Base-by-base conservation (phyloP, 2,113 vertebrate species). In the Rostratula benghalensis region DNA sequence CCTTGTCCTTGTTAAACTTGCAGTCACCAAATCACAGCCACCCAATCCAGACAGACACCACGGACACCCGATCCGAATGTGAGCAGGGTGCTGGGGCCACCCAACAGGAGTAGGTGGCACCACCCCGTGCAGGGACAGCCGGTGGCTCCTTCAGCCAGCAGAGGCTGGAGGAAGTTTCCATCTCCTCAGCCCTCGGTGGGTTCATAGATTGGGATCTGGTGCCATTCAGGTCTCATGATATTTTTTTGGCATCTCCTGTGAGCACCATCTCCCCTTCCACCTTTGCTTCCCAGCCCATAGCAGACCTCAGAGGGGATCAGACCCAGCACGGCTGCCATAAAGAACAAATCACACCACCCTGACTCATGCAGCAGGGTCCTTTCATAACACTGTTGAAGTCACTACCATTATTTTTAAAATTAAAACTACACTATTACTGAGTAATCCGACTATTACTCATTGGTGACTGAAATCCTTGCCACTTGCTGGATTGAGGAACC, bases 31-130 rank as follows among this genome's bases (percentile, higher is more conserved):
- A 43, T 51, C 80, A 24, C 80, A n/a, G 30, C 14, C 80, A 30
- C 23, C 41, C 23, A 65, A 19, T 9, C 41, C 41, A 39, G 56
- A 75, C 3, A 0, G 50, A 39, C n/a, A 22, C 33, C 48, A 8
- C 1, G 6, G 28, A 33, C 22, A 13, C 39, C 39, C 59, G 37
- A 16, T 13, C 25, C 1, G 1, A 54, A 54, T 0, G 8, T 11
- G 7, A 3, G 3, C 3, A 7, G 23, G 8, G n/a, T 2, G 23
- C 79, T 28, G 30, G 3, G 23, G 23, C n/a, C 56, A 45, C 10
- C 69, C 69, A 74, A 54, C 31, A 2, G 1, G 22, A 56, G 59
- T 1, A 11, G 65, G 43, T 0, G 3, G 3, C 0, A 3, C 65
- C 22, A 35, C n/a, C 22, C 9, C 5, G 15, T 1, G 33, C 27